Conservation (phyloP, 2,888 invertebrate genomes). For the Xanthia togata region DNA sequence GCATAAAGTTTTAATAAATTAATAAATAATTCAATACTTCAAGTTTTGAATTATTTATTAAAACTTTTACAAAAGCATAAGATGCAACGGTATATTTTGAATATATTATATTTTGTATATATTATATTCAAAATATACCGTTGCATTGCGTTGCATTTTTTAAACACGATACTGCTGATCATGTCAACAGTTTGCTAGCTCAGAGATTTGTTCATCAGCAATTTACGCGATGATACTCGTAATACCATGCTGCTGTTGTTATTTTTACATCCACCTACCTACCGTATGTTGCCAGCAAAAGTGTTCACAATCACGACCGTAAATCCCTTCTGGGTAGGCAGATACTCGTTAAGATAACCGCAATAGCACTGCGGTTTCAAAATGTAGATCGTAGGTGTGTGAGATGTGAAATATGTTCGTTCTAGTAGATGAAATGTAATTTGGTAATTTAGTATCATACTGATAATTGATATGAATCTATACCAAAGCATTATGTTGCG, state of each 20-base stretch:
- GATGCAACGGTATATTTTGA: too few species aligned
- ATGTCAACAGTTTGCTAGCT: background rate
- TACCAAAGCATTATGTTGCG: constrained; percentile 2
- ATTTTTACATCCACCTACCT: background rate
- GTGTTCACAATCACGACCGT: constrained; percentile 39
- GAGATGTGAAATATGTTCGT: constrained; percentile 39
- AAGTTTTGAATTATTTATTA: too few species aligned
- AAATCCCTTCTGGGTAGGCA: constrained; percentile 49
- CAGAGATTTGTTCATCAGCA: background rate
- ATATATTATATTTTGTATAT: background rate
- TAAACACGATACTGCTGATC: background rate
- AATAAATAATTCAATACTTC: background rate
- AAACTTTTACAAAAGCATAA: too few species aligned
- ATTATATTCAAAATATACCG: background rate
- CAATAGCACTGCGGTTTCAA: constrained; percentile 45
- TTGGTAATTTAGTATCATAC: constrained; percentile 28
- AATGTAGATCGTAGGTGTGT: constrained; percentile 49
- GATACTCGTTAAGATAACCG: constrained; percentile 60
- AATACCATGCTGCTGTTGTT: background rate
- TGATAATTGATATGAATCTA: constrained; percentile 19
- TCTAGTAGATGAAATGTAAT: constrained; percentile 38
- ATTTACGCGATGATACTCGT: background rate
- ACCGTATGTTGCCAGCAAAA: background rate
- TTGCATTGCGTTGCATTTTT: background rate
- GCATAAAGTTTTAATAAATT: too few species aligned